phyloP scores from a whole-genome alignment of 2,888 invertebrate species.

The Rotaria sp. region DNA sequence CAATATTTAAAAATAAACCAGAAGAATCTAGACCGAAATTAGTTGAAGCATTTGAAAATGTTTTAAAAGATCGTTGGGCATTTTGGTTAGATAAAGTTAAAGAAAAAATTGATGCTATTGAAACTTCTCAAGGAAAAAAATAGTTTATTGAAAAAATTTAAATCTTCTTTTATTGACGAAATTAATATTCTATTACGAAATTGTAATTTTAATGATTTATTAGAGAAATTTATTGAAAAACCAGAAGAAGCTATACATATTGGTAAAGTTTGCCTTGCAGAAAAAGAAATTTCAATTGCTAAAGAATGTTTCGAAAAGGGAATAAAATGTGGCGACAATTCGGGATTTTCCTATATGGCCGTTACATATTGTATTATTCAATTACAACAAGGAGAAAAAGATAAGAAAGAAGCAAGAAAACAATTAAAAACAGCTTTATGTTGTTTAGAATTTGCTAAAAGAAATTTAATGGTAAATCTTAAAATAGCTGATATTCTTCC shows the following conservation, averaged over 20 bases:
- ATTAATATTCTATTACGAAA: neutral
- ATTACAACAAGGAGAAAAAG: neutral
- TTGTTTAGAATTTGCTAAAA: neutral
- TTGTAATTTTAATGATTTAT: neutral
- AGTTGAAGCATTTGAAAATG: neutral
- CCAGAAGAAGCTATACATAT: neutral
- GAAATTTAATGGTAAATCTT: constrained; percentile 8
- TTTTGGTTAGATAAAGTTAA: constrained; percentile 11
- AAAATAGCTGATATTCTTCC: neutral
- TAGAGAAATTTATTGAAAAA: neutral
- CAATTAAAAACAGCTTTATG: neutral
- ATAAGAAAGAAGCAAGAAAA: neutral
- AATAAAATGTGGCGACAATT: neutral
- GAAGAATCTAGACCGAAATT: neutral
- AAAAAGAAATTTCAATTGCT: neutral
- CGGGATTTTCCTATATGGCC: neutral
- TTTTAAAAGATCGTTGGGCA: neutral
- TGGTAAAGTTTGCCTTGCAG: constrained; percentile 1
- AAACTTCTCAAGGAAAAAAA: neutral
- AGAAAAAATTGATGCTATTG: neutral
- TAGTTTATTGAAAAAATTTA: neutral
- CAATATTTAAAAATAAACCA: neutral
- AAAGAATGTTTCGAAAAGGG: neutral
- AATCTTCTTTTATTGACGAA: neutral
- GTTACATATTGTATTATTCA: neutral